phyloP scores from a whole-genome alignment of 2,113 vertebrate species.

The Albula glossodonta region DNA sequence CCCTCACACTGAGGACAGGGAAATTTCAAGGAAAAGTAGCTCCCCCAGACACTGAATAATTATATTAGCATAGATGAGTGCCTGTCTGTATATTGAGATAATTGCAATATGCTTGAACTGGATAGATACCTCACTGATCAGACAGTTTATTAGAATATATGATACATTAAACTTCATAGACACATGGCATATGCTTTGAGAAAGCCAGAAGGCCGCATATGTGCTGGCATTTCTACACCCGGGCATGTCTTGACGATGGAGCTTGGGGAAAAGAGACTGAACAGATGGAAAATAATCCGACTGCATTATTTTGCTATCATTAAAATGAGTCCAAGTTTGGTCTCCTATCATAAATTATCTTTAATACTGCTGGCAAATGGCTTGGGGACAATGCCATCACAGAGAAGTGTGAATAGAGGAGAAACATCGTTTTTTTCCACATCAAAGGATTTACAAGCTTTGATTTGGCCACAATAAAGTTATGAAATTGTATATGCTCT shows the following conservation, averaged over 20 bases:
- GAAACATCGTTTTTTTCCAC: conserved; percentile 35
- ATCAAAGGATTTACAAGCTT: conserved; percentile 26
- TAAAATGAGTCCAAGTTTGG: background rate
- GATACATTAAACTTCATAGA: background rate
- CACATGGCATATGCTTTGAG: background rate
- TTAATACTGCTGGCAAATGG: background rate
- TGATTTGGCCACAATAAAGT: conserved; percentile 40
- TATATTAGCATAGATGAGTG: background rate
- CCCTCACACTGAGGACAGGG: background rate
- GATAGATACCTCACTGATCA: background rate
- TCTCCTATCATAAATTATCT: background rate
- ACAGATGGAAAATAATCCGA: background rate
- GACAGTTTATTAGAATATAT: background rate
- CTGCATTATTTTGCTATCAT: background rate
- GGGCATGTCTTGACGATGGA: background rate
- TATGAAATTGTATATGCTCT: conserved; percentile 31
- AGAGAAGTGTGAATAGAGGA: conserved; percentile 45
- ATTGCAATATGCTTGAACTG: background rate
- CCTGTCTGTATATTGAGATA: background rate
- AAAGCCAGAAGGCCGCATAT: background rate
- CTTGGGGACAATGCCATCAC: background rate
- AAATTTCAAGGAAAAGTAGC: background rate
- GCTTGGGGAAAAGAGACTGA: background rate
- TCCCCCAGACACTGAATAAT: background rate
- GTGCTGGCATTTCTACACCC: background rate